Percentiles rank a stretch among this genome's conserved stretches.
Evolutionary conservation across 2,888 invertebrate species (phyloP).

Genomic region (Spilarctia lutea): DNA sequence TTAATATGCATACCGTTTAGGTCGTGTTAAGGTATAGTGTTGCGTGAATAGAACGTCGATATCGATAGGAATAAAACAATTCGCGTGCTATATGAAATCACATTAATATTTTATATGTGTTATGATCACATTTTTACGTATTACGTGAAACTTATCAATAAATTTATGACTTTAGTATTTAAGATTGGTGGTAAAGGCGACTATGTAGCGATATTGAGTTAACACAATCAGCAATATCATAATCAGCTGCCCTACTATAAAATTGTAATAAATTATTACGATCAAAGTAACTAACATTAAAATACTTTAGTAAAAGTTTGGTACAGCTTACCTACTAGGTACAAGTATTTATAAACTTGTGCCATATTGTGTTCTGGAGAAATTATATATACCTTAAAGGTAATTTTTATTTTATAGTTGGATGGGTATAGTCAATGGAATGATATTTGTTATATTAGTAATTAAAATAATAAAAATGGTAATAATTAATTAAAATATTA

Average conservation of each 20-base stretch:
- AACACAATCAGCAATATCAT: neutral
- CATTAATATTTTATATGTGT: constrained; percentile 5
- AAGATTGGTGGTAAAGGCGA: neutral
- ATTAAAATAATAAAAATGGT: neutral
- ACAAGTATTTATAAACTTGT: neutral
- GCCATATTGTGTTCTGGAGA: neutral
- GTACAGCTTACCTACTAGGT: neutral
- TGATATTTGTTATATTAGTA: too few relatives aligned
- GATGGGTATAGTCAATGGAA: too few relatives aligned
- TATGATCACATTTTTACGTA: constrained; percentile 15
- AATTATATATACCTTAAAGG: neutral
- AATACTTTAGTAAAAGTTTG: neutral
- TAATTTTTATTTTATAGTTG: too few relatives aligned
- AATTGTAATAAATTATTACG: neutral
- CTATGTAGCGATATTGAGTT: neutral
- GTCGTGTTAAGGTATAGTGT: constrained; percentile 47
- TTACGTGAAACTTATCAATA: constrained; percentile 16
- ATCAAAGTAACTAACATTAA: neutral
- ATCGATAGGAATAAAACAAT: constrained; percentile 48
- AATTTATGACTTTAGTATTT: constrained; percentile 8
- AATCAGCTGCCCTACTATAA: neutral
- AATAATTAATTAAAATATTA: too few relatives aligned
- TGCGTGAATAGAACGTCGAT: constrained; percentile 40
- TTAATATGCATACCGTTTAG: constrained; percentile 67
- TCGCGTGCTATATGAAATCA: constrained; percentile 26